A percentile compares a stretch with the other conserved stretches of the same genome.
These are phyloP conservation scores for Melipona bicolor DNA, from an alignment of 2,888 invertebrate species.

Conservation along the genomic window DNA sequence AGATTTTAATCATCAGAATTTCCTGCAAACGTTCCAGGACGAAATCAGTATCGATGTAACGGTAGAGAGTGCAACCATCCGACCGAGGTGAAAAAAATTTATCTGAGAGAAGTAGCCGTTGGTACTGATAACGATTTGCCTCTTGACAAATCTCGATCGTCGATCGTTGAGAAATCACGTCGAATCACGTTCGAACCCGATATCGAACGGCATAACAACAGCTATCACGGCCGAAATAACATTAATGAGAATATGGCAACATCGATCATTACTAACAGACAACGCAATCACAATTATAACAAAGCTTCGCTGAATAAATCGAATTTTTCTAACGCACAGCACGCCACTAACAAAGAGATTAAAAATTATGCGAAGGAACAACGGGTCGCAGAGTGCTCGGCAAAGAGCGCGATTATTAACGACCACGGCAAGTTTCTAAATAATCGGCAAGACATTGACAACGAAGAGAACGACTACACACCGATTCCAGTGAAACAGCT, in stretches of 20 bases:
- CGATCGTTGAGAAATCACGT: constrained; percentile 72
- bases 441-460: constrained; percentile 35
- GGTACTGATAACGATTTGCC: constrained; percentile 78
- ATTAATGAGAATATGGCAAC: constrained; percentile 53
- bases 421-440: constrained; percentile 42
- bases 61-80: constrained; percentile 60
- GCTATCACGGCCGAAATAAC: constrained; percentile 65
- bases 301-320: constrained; percentile 53
- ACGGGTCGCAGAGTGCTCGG: constrained; percentile 76
- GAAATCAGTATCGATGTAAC: constrained; percentile 56
- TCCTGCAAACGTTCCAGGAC: constrained; percentile 61
- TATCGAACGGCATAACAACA: constrained; percentile 60
- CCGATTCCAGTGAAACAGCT: constrained; percentile 84
- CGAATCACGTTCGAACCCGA: constrained; percentile 69
- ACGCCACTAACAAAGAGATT: constrained; percentile 53
- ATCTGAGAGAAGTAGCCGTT: constrained; percentile 80
- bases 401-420: constrained; percentile 33
- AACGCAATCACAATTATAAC: constrained; percentile 59
- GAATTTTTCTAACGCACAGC: constrained; percentile 52
- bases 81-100: constrained; percentile 79
- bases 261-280: constrained; percentile 65
- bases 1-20: background rate
- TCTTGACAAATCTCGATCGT: constrained; percentile 53
- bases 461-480: constrained; percentile 78
- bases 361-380: constrained; percentile 75